These are phyloP conservation scores for Oreochromis niloticus DNA, from an alignment of 2,113 vertebrate species.

Conservation along the genomic window DNA sequence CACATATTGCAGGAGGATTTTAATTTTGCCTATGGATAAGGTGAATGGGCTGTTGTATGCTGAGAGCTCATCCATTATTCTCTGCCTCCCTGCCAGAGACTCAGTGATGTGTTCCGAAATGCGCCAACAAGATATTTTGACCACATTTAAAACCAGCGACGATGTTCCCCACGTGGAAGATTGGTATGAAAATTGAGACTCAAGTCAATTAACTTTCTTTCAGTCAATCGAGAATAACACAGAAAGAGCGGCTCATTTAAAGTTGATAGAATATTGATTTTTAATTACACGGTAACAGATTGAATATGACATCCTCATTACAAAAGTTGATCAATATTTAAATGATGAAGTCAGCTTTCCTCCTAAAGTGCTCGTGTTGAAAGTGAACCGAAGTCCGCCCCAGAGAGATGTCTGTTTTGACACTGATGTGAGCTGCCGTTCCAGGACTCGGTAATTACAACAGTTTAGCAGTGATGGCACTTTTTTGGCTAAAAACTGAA, in stretches of 20 bases:
- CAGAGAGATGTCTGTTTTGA: background rate
- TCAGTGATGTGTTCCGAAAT: background rate
- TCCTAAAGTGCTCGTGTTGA: background rate
- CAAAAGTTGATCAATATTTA: constrained; percentile 51
- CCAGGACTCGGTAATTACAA: background rate
- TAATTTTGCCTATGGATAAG: background rate
- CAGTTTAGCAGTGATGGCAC: background rate
- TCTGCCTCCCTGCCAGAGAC: background rate
- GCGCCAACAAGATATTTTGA: background rate
- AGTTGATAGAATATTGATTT: constrained; percentile 57
- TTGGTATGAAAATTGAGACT: constrained; percentile 11
- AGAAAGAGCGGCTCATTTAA: constrained; percentile 32
- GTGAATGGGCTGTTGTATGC: background rate
- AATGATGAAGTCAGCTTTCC: constrained; percentile 50
- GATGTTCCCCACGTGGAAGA: background rate
- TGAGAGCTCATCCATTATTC: background rate
- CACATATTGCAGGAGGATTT: background rate
- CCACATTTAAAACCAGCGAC: background rate
- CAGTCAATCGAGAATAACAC: background rate
- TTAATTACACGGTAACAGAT: constrained; percentile 52
- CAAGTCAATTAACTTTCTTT: constrained; percentile 16
- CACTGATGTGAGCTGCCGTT: background rate
- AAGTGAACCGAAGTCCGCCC: background rate
- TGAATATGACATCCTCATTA: constrained; percentile 60
- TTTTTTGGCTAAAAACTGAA: background rate